Conservation (phyloP, 2,797 vertebrate species). For the Tapera naevia region DNA sequence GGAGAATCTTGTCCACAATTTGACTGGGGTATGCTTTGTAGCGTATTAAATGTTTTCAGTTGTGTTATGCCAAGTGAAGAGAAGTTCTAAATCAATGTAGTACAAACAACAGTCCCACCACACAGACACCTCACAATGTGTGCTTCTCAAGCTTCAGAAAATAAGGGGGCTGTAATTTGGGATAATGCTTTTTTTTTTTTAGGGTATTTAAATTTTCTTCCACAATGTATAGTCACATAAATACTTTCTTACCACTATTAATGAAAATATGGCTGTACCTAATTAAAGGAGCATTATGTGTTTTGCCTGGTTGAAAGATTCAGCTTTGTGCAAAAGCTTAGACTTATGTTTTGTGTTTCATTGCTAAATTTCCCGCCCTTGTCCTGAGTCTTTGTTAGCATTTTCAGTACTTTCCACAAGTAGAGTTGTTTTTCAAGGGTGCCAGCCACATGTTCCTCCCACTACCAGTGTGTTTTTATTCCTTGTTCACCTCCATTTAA, state of each 20-base stretch:
- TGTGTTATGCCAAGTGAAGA: background rate
- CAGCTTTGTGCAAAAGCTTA: background rate
- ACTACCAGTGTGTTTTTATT: background rate
- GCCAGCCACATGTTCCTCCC: background rate
- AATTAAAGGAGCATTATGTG: background rate
- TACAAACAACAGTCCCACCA: background rate
- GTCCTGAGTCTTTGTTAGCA: background rate
- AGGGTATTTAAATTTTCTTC: background rate
- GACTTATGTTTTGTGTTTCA: background rate
- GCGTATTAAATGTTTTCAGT: background rate
- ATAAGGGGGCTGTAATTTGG: background rate
- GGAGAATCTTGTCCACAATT: background rate
- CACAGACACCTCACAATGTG: background rate
- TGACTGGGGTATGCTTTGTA: background rate
- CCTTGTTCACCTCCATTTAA: background rate
- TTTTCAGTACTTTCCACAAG: background rate
- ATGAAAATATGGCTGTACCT: background rate
- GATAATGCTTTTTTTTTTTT: too few species aligned
- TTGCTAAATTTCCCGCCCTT: background rate
- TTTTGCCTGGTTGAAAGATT: background rate
- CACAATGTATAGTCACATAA: background rate
- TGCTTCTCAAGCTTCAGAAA: background rate
- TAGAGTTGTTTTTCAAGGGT: background rate
- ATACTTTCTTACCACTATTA: background rate
- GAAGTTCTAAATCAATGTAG: background rate